Percentiles rank a stretch among this genome's conserved stretches.
Conservation (phyloP, 2,888 invertebrate genomes). For the Chaetogeoica ovagalla region DNA sequence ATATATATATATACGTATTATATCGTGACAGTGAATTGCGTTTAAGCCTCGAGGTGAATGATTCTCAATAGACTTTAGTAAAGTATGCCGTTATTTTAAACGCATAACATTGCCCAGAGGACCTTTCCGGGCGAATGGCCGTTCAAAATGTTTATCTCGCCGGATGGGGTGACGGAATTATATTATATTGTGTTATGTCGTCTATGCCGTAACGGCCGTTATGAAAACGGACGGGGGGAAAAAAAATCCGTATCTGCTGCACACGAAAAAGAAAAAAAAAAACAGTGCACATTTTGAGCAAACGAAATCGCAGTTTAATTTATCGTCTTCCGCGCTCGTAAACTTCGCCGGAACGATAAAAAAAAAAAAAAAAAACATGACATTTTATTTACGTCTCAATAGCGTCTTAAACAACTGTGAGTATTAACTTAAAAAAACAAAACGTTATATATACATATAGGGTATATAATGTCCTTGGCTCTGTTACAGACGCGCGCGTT, state of each 20-base stretch:
- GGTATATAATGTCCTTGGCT: no score
- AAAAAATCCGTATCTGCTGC: slow-evolving; percentile 27
- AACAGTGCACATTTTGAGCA: slow-evolving; percentile 5
- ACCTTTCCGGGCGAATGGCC: slow-evolving; percentile 38
- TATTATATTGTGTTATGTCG: background rate
- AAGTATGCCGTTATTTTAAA: slow-evolving; percentile 26
- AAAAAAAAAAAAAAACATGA: background rate
- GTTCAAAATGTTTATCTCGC: slow-evolving; percentile 39
- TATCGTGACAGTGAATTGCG: slow-evolving; percentile 21
- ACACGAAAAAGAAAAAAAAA: background rate
- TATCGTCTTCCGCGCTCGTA: slow-evolving; percentile 23
- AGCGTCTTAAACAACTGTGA: slow-evolving; percentile 17
- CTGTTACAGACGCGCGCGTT: no score
- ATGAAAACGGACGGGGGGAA: background rate
- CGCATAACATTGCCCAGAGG: slow-evolving; percentile 46
- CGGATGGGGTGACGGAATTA: slow-evolving; percentile 38
- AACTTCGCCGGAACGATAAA: slow-evolving; percentile 7
- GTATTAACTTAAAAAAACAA: background rate
- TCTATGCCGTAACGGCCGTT: slow-evolving; percentile 29
- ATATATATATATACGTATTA: background rate
- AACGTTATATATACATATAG: no score
- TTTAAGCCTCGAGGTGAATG: slow-evolving; percentile 43
- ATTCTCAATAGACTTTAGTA: slow-evolving; percentile 30
- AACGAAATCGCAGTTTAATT: slow-evolving; percentile 47
- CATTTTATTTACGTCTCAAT: slow-evolving; percentile 36